phyloP scores from a whole-genome alignment of 2,113 vertebrate species.

The Lontra canadensis region DNA sequence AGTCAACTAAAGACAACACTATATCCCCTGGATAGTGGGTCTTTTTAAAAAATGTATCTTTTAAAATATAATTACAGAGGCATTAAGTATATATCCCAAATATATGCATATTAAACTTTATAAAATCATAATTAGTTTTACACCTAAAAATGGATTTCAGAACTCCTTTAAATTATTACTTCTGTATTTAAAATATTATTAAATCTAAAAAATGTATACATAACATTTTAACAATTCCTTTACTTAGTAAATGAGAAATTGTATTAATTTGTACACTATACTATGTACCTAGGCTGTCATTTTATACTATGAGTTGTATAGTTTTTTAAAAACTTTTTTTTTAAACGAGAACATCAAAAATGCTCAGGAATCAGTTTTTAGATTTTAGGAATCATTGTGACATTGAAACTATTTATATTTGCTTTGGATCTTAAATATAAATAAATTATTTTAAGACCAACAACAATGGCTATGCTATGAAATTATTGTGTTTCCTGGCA shows the following conservation, averaged over 20 bases:
- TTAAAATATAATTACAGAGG: not conserved
- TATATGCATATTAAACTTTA: not conserved
- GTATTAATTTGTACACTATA: not conserved
- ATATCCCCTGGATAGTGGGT: not conserved
- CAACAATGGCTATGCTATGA: constrained; percentile 30
- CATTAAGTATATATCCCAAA: not conserved
- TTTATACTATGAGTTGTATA: not conserved
- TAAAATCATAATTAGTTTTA: constrained; percentile 53
- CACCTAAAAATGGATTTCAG: not conserved
- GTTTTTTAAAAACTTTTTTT: not conserved
- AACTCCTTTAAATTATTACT: constrained; percentile 14
- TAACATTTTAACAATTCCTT: constrained; percentile 3
- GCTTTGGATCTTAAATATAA: constrained; percentile 27
- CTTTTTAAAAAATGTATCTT: not conserved
- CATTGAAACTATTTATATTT: not conserved
- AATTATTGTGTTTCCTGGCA: not conserved
- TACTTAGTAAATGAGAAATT: not conserved
- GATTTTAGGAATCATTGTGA: not conserved
- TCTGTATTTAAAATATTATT: constrained; percentile 3
- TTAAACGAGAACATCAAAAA: not conserved
- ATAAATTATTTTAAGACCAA: constrained; percentile 45
- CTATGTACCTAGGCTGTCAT: not conserved
- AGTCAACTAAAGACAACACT: constrained; percentile 7
- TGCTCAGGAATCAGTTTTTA: not conserved
- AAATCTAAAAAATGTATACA: constrained; percentile 20